A percentile compares a stretch with the other conserved stretches of the same genome.
Evolutionary conservation across 2,888 invertebrate species (phyloP).

Genomic region (Aquatica leii): DNA sequence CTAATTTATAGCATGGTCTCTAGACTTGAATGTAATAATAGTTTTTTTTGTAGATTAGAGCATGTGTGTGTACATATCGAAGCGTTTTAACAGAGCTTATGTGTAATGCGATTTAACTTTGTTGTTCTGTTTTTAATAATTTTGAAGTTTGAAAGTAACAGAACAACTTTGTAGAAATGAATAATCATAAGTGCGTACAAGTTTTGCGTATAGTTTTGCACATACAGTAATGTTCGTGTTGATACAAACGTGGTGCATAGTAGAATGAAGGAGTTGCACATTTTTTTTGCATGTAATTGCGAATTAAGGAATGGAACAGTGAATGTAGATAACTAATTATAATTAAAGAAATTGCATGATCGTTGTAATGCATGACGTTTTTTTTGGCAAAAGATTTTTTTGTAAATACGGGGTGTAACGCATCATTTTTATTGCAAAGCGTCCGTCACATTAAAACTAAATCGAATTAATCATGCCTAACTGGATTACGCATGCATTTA

Average conservation of each 20-base stretch:
- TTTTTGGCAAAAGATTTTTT: not conserved
- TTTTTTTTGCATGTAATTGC: conserved; percentile 34
- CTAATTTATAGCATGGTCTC: conserved; percentile 15
- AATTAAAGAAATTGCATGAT: conserved; percentile 16
- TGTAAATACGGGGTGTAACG: too few species aligned
- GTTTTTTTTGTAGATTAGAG: conserved; percentile 19
- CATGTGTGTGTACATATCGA: conserved; percentile 23
- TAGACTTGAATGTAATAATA: conserved; percentile 23
- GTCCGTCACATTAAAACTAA: too few species aligned
- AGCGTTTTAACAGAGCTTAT: conserved; percentile 2
- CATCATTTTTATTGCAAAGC: too few species aligned
- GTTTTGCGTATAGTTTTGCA: not conserved
- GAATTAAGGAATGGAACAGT: conserved; percentile 20
- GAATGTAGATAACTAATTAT: conserved; percentile 26
- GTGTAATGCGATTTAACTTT: not conserved
- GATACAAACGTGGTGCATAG: conserved; percentile 8
- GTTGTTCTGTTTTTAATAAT: not conserved
- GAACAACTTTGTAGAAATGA: conserved; percentile 6
- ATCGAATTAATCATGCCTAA: too few species aligned
- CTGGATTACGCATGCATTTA: too few species aligned
- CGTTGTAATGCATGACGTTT: conserved; percentile 11
- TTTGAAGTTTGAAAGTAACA: not conserved
- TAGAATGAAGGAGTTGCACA: conserved; percentile 33
- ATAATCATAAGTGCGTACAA: conserved; percentile 22
- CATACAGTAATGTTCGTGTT: not conserved